These are phyloP conservation scores for Pocillopora damicornis DNA, from an alignment of 64 coral and sea anemone species.

Conservation along the genomic window DNA sequence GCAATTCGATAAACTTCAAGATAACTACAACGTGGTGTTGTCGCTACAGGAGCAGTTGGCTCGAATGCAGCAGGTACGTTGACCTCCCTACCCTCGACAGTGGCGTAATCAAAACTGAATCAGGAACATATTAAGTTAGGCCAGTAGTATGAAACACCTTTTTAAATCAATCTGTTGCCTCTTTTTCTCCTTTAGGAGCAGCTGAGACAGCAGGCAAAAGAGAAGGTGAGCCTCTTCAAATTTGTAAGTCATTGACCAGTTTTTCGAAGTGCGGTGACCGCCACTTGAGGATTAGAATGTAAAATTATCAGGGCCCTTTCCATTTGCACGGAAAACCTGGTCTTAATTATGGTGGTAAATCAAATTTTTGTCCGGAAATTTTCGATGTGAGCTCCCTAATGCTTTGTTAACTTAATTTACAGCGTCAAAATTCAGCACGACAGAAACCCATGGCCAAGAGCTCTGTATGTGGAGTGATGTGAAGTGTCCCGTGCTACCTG, in stretches of 20 bases:
- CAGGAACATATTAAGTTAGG: neutral
- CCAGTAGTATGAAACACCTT: neutral
- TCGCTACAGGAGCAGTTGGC: constrained; percentile 87
- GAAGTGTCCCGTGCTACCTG: neutral
- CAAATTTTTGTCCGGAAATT: no score
- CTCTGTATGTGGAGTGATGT: constrained; percentile 73
- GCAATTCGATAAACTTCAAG: constrained; percentile 93
- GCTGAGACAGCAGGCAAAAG: constrained; percentile 87
- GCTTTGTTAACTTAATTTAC: neutral
- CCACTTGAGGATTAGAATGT: no score
- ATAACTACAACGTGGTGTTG: constrained; percentile 79
- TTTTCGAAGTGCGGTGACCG: no score
- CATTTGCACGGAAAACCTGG: no score
- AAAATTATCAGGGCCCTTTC: no score
- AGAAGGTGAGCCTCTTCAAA: constrained; percentile 52
- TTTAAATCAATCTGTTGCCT: neutral
- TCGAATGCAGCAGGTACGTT: constrained; percentile 73
- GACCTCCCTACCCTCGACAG: neutral
- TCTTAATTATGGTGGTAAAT: no score
- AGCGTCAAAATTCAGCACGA: constrained; percentile 66
- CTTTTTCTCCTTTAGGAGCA: constrained; percentile 61
- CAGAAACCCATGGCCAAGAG: constrained; percentile 61
- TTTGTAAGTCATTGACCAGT: no score
- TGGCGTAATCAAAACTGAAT: neutral
- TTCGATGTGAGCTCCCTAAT: neutral